A percentile compares a stretch with the other conserved stretches of the same genome.
phyloP scores from a whole-genome alignment of 2,888 invertebrate species.

The Eucera pruinosa region DNA sequence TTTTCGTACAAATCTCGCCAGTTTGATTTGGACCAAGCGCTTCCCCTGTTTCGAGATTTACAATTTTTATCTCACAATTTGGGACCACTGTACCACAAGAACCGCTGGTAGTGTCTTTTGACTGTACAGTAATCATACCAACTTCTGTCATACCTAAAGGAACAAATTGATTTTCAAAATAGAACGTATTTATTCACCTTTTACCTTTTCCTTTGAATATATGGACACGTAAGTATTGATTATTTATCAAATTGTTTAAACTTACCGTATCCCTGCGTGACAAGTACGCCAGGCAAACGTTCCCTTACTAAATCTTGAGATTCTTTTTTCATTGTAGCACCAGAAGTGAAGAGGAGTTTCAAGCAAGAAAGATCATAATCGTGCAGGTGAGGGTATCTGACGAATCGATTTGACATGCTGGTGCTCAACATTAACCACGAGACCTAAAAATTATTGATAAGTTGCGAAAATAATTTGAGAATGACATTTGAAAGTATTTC shows the following conservation, averaged over 20 bases:
- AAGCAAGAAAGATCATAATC: conserved; percentile 68
- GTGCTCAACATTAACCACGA: conserved; percentile 66
- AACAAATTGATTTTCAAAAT: neutral
- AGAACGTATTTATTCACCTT: neutral
- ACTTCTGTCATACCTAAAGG: conserved; percentile 76
- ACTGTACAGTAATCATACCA: conserved; percentile 56
- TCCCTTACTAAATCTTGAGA: conserved; percentile 48
- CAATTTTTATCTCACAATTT: conserved; percentile 25
- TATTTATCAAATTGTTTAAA: too few species aligned
- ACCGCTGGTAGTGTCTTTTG: conserved; percentile 34
- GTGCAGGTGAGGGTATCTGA: conserved; percentile 38
- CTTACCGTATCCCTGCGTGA: conserved; percentile 70
- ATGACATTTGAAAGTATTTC: too few species aligned
- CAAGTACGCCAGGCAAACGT: conserved; percentile 39
- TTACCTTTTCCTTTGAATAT: neutral
- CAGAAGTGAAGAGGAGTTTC: conserved; percentile 50
- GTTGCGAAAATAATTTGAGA: too few species aligned
- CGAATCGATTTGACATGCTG: conserved; percentile 66
- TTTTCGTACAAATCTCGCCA: conserved; percentile 56
- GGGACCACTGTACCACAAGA: conserved; percentile 20
- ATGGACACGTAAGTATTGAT: too few species aligned
- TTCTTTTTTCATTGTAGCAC: conserved; percentile 59
- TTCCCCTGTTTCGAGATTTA: conserved; percentile 11
- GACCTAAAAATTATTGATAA: conserved; percentile 47
- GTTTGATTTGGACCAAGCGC: conserved; percentile 24